phyloP scores from a whole-genome alignment of 2,797 vertebrate genomes.

The Manis javanica region DNA sequence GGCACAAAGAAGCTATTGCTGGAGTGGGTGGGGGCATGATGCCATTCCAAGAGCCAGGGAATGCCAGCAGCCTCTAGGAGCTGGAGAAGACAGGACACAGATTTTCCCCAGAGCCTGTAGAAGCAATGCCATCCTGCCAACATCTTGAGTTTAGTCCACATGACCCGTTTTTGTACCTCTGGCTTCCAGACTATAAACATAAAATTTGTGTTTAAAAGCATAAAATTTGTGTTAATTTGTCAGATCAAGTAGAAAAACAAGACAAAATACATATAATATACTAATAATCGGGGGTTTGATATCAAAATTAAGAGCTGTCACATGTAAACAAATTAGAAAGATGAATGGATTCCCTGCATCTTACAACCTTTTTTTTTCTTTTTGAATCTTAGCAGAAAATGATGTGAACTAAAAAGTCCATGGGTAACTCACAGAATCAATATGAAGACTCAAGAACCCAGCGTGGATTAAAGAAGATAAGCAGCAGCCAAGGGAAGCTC shows the following conservation, averaged over 20 bases:
- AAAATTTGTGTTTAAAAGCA: neutral
- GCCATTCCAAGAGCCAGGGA: neutral
- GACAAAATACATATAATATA: neutral
- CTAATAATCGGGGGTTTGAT: neutral
- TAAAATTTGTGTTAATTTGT: neutral
- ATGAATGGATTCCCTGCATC: neutral
- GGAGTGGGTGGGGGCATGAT: neutral
- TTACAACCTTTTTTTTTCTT: neutral
- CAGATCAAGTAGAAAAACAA: slow-evolving; percentile 11
- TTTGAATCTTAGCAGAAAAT: neutral
- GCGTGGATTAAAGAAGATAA: neutral
- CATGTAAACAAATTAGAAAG: neutral
- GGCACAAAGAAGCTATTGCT: neutral
- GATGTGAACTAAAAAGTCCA: neutral
- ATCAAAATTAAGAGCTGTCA: neutral
- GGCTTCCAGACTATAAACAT: neutral
- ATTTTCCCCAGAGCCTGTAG: neutral
- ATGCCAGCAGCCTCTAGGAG: neutral
- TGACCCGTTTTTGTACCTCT: neutral
- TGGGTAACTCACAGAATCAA: neutral
- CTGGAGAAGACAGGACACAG: neutral
- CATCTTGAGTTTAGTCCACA: neutral
- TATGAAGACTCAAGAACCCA: neutral
- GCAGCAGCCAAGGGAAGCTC: neutral
- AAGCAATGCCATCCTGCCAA: neutral